These are phyloP conservation scores for Bombus terrestris DNA, from an alignment of 1,140 invertebrate genomes.

Conservation along the genomic window DNA sequence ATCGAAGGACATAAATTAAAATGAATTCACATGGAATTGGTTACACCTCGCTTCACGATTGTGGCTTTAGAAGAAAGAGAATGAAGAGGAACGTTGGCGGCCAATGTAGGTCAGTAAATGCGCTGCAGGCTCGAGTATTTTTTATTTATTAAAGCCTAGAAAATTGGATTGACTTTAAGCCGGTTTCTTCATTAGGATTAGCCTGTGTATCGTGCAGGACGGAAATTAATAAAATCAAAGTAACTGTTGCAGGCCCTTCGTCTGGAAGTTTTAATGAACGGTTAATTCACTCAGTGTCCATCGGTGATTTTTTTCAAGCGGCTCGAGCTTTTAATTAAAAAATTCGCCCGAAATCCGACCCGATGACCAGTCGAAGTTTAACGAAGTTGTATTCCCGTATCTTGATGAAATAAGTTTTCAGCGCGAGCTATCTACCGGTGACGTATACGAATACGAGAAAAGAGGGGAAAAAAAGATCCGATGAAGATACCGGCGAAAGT, in stretches of 20 bases:
- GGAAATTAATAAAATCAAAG: background rate
- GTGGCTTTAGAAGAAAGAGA: background rate
- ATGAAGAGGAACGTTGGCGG: background rate
- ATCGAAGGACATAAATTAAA: background rate
- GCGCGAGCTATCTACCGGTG: background rate
- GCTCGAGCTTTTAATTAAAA: constrained; percentile 23
- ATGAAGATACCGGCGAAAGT: background rate
- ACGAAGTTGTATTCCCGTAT: constrained; percentile 3
- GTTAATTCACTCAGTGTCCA: background rate
- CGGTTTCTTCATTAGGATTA: background rate
- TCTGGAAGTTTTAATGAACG: background rate
- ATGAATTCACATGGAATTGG: background rate
- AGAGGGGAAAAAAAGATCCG: background rate
- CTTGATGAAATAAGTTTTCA: constrained; percentile 16
- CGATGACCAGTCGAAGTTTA: background rate
- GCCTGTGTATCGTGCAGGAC: background rate
- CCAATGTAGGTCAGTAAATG: background rate
- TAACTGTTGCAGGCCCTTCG: background rate
- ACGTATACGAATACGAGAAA: too few relatives aligned
- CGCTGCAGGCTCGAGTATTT: background rate
- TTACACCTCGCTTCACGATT: background rate
- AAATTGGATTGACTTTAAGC: background rate
- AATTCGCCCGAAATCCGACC: background rate
- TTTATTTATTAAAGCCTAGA: background rate
- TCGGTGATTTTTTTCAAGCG: background rate